Percentiles rank a stretch among this genome's conserved stretches.
phyloP scores from a whole-genome alignment of 2,888 invertebrate species.

The Leptopilina drosophilae region DNA sequence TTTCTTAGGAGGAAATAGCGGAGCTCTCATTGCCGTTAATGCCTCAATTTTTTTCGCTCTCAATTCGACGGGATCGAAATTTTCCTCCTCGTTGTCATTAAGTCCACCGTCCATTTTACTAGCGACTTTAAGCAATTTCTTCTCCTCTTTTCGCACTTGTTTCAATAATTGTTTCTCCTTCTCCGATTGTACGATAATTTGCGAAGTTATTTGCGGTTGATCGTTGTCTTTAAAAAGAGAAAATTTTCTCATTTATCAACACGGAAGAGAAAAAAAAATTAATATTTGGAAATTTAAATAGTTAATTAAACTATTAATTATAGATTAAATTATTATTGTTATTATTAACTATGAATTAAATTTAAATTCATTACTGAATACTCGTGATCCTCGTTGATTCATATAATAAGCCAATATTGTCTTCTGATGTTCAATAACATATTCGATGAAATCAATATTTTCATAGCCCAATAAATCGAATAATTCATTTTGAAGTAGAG shows the following conservation, averaged over 20 bases:
- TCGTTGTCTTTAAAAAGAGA: slow-evolving; percentile 69
- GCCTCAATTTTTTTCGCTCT: slow-evolving; percentile 78
- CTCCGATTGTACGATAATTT: slow-evolving; percentile 90
- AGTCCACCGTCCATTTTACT: slow-evolving; percentile 73
- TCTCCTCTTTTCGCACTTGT: slow-evolving; percentile 89
- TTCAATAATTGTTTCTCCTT: slow-evolving; percentile 88
- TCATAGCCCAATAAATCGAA: slow-evolving; percentile 95
- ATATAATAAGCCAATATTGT: slow-evolving; percentile 59
- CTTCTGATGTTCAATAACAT: slow-evolving; percentile 68
- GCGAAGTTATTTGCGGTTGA: slow-evolving; percentile 85
- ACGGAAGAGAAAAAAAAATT: not conserved
- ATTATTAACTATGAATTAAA: no score
- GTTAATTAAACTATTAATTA: no score
- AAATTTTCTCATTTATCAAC: not conserved
- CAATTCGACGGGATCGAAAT: slow-evolving; percentile 79
- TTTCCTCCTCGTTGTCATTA: slow-evolving; percentile 75
- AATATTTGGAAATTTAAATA: no score
- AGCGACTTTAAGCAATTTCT: slow-evolving; percentile 81
- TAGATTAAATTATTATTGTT: no score
- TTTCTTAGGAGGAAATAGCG: slow-evolving; percentile 76
- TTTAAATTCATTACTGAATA: slow-evolving; percentile 78
- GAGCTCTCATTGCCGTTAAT: slow-evolving; percentile 77
- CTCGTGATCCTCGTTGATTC: slow-evolving; percentile 57
- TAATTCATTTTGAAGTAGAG: slow-evolving; percentile 88
- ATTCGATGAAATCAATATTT: slow-evolving; percentile 72